A percentile compares a stretch with the other conserved stretches of the same genome.
Evolutionary conservation across 2,888 invertebrate species (phyloP).

Genomic region (Drosophila atripex): DNA sequence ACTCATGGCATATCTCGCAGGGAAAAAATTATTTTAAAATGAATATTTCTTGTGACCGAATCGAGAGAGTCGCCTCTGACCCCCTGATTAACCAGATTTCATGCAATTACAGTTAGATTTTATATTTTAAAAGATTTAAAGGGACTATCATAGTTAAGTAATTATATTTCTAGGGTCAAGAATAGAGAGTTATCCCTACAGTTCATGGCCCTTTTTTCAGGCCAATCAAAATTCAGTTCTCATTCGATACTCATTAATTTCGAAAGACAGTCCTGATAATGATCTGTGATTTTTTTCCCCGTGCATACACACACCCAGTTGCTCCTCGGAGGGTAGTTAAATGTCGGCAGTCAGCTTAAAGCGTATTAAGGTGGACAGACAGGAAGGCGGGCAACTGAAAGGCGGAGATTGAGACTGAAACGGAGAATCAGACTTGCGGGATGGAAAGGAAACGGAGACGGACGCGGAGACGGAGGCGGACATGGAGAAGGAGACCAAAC

Average conservation of each 20-base stretch:
- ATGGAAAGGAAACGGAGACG: conserved; percentile 24
- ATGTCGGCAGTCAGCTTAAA: conserved; percentile 62
- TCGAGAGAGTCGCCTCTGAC: too few relatives aligned
- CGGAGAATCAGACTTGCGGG: neutral
- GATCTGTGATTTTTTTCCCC: neutral
- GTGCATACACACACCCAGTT: conserved; percentile 16
- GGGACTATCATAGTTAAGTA: too few relatives aligned
- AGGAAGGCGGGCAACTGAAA: conserved; percentile 32
- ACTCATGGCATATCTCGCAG: conserved; percentile 15
- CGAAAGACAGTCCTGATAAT: neutral
- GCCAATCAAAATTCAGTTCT: neutral
- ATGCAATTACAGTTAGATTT: too few relatives aligned
- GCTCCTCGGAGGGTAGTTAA: conserved; percentile 26
- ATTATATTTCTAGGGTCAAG: too few relatives aligned
- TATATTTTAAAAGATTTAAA: too few relatives aligned
- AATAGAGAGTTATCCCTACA: too few relatives aligned
- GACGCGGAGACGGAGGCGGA: conserved; percentile 9
- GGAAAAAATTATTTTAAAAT: conserved; percentile 6
- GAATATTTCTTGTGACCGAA: too few relatives aligned
- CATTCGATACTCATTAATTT: neutral
- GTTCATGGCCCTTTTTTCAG: too few relatives aligned
- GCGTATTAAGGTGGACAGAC: conserved; percentile 59
- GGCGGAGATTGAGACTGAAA: conserved; percentile 13
- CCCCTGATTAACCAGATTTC: too few relatives aligned
- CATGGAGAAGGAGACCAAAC: conserved; percentile 41